A percentile compares a stretch with the other conserved stretches of the same genome.
These are phyloP conservation scores for Tholera decimalis DNA, from an alignment of 2,888 invertebrate species.

Conservation along the genomic window DNA sequence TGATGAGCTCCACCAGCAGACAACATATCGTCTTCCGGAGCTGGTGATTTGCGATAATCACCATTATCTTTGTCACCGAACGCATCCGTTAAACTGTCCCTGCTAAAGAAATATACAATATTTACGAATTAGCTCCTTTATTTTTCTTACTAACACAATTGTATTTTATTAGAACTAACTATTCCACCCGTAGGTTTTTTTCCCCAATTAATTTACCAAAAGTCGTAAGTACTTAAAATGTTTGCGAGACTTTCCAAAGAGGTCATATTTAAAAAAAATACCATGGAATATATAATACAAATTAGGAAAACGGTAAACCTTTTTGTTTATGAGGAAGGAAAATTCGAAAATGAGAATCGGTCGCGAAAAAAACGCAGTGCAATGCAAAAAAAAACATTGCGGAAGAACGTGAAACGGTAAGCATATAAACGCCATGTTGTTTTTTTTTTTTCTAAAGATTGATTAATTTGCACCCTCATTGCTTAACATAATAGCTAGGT, in stretches of 20 bases:
- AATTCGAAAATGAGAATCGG: slow-evolving; percentile 24
- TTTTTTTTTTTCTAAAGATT: slow-evolving; percentile 24
- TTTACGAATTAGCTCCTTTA: no score
- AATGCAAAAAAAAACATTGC: slow-evolving; percentile 20
- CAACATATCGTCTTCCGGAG: slow-evolving; percentile 90
- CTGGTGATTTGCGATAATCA: slow-evolving; percentile 91
- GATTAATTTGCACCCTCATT: slow-evolving; percentile 20
- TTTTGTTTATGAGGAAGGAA: slow-evolving; percentile 41
- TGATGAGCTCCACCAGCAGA: slow-evolving; percentile 88
- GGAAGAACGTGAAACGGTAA: slow-evolving; percentile 14
- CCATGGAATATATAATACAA: slow-evolving; percentile 10
- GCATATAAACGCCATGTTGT: slow-evolving; percentile 6
- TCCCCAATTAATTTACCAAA: background rate
- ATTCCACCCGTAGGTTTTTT: no score
- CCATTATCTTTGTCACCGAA: slow-evolving; percentile 93
- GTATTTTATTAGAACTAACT: no score
- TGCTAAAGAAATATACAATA: slow-evolving; percentile 70
- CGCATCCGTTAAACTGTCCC: slow-evolving; percentile 94
- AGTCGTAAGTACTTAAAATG: slow-evolving; percentile 10
- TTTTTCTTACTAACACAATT: no score
- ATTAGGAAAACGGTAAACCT: slow-evolving; percentile 20
- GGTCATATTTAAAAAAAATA: slow-evolving; percentile 3
- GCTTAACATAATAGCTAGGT: background rate
- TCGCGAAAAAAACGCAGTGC: slow-evolving; percentile 9
- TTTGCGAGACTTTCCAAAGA: background rate